Base-by-base conservation (phyloP, 2,113 vertebrate species). In the Trinectes maculatus region DNA sequence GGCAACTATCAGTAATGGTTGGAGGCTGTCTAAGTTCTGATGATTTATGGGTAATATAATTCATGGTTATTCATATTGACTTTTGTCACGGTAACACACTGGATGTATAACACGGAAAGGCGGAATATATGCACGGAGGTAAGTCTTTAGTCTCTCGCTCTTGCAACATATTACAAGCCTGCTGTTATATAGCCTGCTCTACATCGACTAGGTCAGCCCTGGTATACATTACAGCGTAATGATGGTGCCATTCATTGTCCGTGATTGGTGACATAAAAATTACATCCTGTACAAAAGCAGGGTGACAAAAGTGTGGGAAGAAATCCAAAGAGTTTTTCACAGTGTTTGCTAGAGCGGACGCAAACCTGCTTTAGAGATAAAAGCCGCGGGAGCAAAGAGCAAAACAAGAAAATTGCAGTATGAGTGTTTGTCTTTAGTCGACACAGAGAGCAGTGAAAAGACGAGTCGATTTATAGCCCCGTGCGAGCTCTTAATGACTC, bases 401-500 rank as follows among this genome's bases (percentile, higher is more conserved):
- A 56, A 71, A 64, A 36, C 19, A 52, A 52, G n/a, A 25, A 48
- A 74, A 76, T 8, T 44, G 33, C 46, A 3, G 51, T 12, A 40
- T 61, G 54, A 42, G 21, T 77, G 70, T 86, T 86, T 76, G 70
- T 72, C 51, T 77, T 72, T 71, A 47, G 26, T 51, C 5, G n/a
- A 75, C 71, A 78, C 67, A 77, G 85, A n/a, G n/a, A n/a, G 80
- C 65, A 75, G 70, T 46, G 18, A 69, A 79, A 67, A 71, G 53
- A 65, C 31, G 60, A 24, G 73, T 74, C 39, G 53, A 87, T 88
- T 87, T 88, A 86, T 77, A 71, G 75, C 77, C 34, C 44, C 39
- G 59, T 74, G 74, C 72, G 21, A 74, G 66, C 80, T 65, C 54
- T 51, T 83, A 89, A 87, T 85, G 85, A 85, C 79, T 67, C 64